Percentiles rank a stretch among this genome's conserved stretches.
These are phyloP conservation scores for Poeciliopsis gracilis DNA, from an alignment of 2,797 vertebrate genomes.

Conservation along the genomic window DNA sequence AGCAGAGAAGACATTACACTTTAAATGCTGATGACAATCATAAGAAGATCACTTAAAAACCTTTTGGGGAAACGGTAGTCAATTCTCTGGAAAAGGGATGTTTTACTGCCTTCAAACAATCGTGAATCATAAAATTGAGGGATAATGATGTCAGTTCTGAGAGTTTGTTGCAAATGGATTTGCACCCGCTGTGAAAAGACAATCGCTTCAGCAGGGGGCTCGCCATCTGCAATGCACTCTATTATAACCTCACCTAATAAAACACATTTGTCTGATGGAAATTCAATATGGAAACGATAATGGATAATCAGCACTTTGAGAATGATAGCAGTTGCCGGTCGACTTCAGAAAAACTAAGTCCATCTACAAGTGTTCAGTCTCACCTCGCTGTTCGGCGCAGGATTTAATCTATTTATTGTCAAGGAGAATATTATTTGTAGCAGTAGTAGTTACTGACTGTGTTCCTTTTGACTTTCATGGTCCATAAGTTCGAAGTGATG, in stretches of 20 bases:
- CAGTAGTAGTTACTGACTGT: constrained; percentile 36
- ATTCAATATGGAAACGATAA: constrained; percentile 79
- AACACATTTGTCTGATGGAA: constrained; percentile 78
- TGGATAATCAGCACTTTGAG: constrained; percentile 70
- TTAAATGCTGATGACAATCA: constrained; percentile 57
- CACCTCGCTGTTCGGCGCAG: constrained; percentile 41
- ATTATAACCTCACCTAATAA: constrained; percentile 82
- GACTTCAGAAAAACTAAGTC: constrained; percentile 49
- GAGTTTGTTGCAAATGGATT: constrained; percentile 80
- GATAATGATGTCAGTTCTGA: constrained; percentile 88
- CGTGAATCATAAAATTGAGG: constrained; percentile 81
- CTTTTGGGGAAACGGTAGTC: constrained; percentile 50
- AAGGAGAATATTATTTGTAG: constrained; percentile 24
- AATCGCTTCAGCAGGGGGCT: constrained; percentile 76
- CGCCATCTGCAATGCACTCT: constrained; percentile 67
- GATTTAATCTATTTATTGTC: constrained; percentile 60
- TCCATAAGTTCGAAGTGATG: constrained; percentile 37
- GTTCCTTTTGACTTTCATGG: constrained; percentile 21
- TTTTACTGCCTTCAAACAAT: constrained; percentile 73
- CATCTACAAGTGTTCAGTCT: constrained; percentile 45
- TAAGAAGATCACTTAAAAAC: constrained; percentile 59
- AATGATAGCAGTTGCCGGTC: constrained; percentile 63
- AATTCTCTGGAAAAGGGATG: constrained; percentile 62
- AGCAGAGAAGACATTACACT: constrained; percentile 45
- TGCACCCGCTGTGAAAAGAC: constrained; percentile 82